Percentiles rank a stretch among this genome's conserved stretches.
These are phyloP conservation scores for Sebastes fasciatus DNA, from an alignment of 2,113 vertebrate genomes.

Conservation along the genomic window DNA sequence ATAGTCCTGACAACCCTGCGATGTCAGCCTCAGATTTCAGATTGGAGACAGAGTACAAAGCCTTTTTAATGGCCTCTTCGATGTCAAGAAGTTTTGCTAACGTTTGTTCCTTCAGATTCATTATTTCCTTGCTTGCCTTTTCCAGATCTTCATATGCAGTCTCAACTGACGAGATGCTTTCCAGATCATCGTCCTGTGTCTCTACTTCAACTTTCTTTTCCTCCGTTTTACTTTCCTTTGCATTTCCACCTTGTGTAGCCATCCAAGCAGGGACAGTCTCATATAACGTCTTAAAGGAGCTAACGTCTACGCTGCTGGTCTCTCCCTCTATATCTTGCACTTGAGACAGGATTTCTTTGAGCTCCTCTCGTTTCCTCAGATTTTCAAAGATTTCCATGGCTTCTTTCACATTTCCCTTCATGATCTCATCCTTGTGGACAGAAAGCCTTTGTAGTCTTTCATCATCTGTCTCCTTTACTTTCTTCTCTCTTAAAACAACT, in stretches of 20 bases:
- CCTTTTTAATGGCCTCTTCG: constrained; percentile 93
- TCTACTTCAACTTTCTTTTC: constrained; percentile 75
- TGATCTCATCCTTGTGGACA: constrained; percentile 92
- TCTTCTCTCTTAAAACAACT: constrained; percentile 88
- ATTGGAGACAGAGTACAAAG: constrained; percentile 92
- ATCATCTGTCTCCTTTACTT: constrained; percentile 88
- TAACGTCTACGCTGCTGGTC: constrained; percentile 80
- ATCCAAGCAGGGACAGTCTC: constrained; percentile 88
- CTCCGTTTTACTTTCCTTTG: constrained; percentile 52
- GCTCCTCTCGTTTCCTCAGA: constrained; percentile 89
- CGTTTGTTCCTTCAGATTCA: constrained; percentile 93
- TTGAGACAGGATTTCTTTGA: constrained; percentile 89
- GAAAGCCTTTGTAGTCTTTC: constrained; percentile 90
- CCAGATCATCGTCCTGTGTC: constrained; percentile 79
- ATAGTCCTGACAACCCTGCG: constrained; percentile 88
- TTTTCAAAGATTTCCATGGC: constrained; percentile 91
- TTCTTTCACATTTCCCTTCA: constrained; percentile 88
- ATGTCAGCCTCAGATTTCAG: constrained; percentile 93
- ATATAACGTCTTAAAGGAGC: constrained; percentile 86
- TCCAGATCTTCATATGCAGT: constrained; percentile 92
- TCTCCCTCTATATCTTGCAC: constrained; percentile 91
- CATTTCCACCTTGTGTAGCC: constrained; percentile 61
- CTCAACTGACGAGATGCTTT: constrained; percentile 88
- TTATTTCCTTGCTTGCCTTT: constrained; percentile 91
- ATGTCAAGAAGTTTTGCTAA: constrained; percentile 92